phyloP scores from a whole-genome alignment of 1,140 invertebrate species.

The Hycleus phaleratus region DNA sequence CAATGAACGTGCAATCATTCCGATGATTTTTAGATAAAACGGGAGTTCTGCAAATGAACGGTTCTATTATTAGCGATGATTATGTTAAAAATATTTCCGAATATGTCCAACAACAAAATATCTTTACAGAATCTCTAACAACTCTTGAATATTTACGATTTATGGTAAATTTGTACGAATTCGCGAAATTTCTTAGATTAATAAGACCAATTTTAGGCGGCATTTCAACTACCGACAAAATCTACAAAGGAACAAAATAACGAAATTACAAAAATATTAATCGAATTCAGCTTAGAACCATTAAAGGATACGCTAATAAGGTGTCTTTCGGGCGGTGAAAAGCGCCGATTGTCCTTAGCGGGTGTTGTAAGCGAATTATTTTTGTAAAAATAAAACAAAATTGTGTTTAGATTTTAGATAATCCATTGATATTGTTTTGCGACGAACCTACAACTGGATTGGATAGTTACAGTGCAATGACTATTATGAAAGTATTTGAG shows the following conservation, averaged over 20 bases:
- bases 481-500: constrained; percentile 62
- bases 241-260: background rate
- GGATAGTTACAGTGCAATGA: constrained; percentile 71
- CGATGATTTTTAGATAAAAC: constrained; percentile 42
- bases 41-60: constrained; percentile 61
- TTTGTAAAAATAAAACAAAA: constrained; percentile 14
- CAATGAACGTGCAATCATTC: no score
- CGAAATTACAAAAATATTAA: constrained; percentile 3
- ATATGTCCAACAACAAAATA: constrained; percentile 64
- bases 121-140: constrained; percentile 59
- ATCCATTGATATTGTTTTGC: constrained; percentile 70
- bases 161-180: constrained; percentile 49
- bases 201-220: constrained; percentile 13
- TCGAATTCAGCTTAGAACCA: constrained; percentile 51
- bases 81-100: constrained; percentile 61
- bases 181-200: constrained; percentile 1
- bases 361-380: constrained; percentile 31
- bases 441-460: constrained; percentile 79
- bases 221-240: background rate
- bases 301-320: constrained; percentile 43
- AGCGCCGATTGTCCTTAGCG: constrained; percentile 76
- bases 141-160: constrained; percentile 66
- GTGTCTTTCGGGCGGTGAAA: constrained; percentile 72
- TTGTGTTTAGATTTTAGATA: constrained; percentile 55
- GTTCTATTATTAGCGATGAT: constrained; percentile 49